Base-by-base conservation (phyloP, 2,888 invertebrate genomes). In the Dicycla oo region DNA sequence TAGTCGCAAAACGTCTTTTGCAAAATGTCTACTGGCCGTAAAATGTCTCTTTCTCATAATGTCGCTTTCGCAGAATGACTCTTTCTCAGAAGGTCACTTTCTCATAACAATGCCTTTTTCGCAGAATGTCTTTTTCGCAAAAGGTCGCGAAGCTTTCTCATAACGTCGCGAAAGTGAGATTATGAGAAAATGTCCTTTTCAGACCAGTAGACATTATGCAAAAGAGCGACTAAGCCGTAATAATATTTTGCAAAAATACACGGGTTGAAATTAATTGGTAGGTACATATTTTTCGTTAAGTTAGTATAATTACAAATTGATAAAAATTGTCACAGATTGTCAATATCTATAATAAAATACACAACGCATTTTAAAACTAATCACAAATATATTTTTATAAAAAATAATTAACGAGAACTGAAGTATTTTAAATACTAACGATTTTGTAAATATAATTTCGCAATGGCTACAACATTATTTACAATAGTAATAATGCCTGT, bases 331-430 rank as follows among this genome's bases (percentile, higher is more conserved):
- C 81, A 81, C 80, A 78, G 77, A 68, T 76, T 81, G 69, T 54
- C 0, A 65, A 73, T 67, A 73, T 71, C 34, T 57, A 15, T 76
- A 72, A 38, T 69, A 47, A 67, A 73, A 74, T 76, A 74, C 60
- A 70, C 67, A 81, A 83, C 74, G 18, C 47, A 82, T 74, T 69
- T 62, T 62, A 81, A 45, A 78, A 82, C 43, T 45, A 57, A 83
- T 77, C 47, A 65, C 43, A 71, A 71, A 54, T 73, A 63, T 73
- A 58, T 61, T 66, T 68, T 70, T 51, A 47, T 38, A 61, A 75
- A 60, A n/a, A 73, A 51, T 34, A 67, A 73, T 8, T 60, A 71
- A 79, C 63, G 8, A 75, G 8, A 76, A 84, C 69, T 58, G 10
- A 82, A 69, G 30, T 66, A 51, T 51, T 71, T 69, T 6, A 57